Percentiles rank a stretch among this genome's conserved stretches.
Evolutionary conservation across 2,113 vertebrate genomes (phyloP).

Genomic region (Pedetes capensis): DNA sequence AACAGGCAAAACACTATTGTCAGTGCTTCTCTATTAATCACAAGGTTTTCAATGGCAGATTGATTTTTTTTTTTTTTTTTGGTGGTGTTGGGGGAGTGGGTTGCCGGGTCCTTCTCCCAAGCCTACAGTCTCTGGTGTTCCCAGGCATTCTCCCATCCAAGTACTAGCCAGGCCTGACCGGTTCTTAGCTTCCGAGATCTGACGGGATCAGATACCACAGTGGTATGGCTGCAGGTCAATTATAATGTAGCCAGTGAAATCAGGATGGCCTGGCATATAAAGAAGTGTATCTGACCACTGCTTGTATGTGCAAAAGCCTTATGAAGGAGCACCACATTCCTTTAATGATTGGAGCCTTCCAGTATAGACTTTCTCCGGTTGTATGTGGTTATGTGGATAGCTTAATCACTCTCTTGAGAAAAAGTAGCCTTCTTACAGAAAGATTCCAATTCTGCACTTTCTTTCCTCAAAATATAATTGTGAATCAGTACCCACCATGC

Average conservation of each 20-base stretch:
- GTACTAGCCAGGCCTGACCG: too few species aligned
- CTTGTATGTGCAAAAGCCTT: background rate
- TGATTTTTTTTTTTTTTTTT: too few species aligned
- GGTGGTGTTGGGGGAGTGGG: too few species aligned
- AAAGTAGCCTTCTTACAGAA: background rate
- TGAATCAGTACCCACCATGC: background rate
- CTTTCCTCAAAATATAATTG: background rate
- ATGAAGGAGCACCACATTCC: background rate
- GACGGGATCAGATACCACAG: too few species aligned
- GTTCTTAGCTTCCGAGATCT: too few species aligned
- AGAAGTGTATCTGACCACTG: background rate
- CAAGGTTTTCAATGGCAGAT: too few species aligned
- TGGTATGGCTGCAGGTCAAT: too few species aligned
- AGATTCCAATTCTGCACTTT: background rate
- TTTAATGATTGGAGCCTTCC: background rate
- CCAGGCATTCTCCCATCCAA: too few species aligned
- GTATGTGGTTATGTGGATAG: background rate
- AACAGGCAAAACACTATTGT: too few species aligned
- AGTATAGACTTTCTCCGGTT: background rate
- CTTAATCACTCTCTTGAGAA: background rate
- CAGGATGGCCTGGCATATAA: background rate
- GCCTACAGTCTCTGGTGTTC: too few species aligned
- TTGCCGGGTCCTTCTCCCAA: too few species aligned
- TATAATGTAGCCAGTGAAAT: background rate
- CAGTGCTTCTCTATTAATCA: too few species aligned